Evolutionary conservation across 2,113 vertebrate species (phyloP).

Genomic region (Campylomormyrus numenius): DNA sequence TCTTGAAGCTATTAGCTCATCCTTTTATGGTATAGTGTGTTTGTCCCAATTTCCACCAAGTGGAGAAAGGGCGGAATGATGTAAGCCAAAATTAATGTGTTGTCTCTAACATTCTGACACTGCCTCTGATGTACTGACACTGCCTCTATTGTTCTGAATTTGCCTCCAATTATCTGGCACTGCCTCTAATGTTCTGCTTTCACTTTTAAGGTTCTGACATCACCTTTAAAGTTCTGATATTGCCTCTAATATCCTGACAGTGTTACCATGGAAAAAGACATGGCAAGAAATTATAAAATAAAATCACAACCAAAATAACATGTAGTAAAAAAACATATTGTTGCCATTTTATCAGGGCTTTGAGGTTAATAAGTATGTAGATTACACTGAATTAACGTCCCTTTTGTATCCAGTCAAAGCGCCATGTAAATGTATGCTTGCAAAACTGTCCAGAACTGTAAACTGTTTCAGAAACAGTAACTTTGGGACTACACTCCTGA

Average conservation of each 20-base stretch:
- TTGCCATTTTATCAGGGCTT: not conserved
- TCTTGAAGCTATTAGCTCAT: not conserved
- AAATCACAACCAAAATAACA: not conserved
- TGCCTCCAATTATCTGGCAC: not conserved
- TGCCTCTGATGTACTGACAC: not conserved
- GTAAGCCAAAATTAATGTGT: not conserved
- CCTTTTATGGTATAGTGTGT: not conserved
- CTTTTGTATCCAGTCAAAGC: not conserved
- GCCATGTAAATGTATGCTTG: not conserved
- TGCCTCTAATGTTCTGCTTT: not conserved
- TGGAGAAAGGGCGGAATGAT: not conserved
- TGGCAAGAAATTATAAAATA: not conserved
- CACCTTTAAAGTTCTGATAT: not conserved
- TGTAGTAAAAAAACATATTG: not conserved
- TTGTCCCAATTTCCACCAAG: not conserved
- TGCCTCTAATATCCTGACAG: not conserved
- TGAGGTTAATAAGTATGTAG: not conserved
- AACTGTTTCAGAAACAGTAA: not conserved
- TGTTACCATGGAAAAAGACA: not conserved
- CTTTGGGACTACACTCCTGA: not conserved
- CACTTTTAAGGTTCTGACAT: not conserved
- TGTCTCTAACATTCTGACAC: not conserved
- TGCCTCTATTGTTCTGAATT: not conserved
- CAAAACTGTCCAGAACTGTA: not conserved
- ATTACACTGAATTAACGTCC: not conserved